Base-by-base conservation (phyloP, 1,140 invertebrate species). In the Oryzaephilus surinamensis region DNA sequence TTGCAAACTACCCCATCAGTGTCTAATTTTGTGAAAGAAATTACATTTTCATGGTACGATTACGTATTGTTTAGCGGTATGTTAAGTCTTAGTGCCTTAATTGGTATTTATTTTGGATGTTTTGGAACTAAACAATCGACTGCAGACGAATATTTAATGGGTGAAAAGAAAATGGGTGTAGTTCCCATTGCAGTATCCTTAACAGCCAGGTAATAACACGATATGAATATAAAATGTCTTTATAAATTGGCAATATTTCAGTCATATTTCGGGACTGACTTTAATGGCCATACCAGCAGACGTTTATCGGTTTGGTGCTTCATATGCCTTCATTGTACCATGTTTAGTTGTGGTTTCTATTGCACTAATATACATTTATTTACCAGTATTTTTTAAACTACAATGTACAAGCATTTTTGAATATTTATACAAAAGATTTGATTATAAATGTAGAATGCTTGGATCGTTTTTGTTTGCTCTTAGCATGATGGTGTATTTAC, bases 201-300 rank as follows among this genome's bases (percentile, higher is more conserved):
- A 12, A 63, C 73, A 39, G 71, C 76, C 32, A 69, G 59, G 61
- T 62, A 48, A 51, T n/a, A 5, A 23, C 31, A 7, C 13, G 13
- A 18, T 19, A 17, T 23, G 27, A 20, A 6, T 0, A 12, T 16
- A 23, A 36, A 1, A 34, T 23, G n/a, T 14, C 5, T 30, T 12
- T 6, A 11, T 24, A 4, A 30, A n/a, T 16, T 13, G 5, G 14
- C 4, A 17, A 7, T 37, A 20, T 42, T 47, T 5, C 18, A 84
- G 79, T 54, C 81, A 82, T 49, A 65, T 85, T 52, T 86, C 83
- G n/a, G 81, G 82, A 21, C 79, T 87, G 20, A 81, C 81, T 0
- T 54, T 89, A 4, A 64, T 88, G 1, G 82, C 81, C 3, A 72
- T 79, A 0, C 60, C 64, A 27, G 32, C 59, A 30, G 84, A 89